Conservation (phyloP, 2,113 vertebrate genomes). For the Lates calcarifer region DNA sequence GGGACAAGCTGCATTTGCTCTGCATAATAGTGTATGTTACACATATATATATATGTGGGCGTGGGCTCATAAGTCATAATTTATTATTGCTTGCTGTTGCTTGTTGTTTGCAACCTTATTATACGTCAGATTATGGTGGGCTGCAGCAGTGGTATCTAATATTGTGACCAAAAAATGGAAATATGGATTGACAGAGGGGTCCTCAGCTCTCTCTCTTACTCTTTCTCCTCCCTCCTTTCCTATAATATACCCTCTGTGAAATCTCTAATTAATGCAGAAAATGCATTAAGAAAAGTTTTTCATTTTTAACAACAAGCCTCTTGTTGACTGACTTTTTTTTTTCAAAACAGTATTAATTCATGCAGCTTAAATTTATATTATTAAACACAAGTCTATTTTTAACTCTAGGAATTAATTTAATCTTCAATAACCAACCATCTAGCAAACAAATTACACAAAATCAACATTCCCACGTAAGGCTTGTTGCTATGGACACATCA, state of each 20-base stretch:
- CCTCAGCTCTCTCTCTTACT: not conserved
- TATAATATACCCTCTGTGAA: not conserved
- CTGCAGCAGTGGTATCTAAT: not conserved
- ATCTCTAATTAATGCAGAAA: not conserved
- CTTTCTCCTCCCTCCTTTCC: not conserved
- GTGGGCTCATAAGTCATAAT: not conserved
- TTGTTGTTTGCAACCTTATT: not conserved
- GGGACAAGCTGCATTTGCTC: conserved; percentile 18
- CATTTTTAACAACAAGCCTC: not conserved
- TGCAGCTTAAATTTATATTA: not conserved
- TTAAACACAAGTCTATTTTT: not conserved
- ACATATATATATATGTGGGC: conserved; percentile 4
- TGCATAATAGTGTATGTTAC: not conserved
- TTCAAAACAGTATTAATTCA: not conserved
- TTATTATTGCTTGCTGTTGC: not conserved
- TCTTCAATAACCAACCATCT: not conserved
- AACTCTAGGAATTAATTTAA: not conserved
- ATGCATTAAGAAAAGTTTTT: not conserved
- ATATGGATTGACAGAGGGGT: not conserved
- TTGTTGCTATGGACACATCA: too few relatives aligned
- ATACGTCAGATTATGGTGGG: not conserved
- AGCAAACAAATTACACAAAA: not conserved
- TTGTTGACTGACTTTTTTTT: not conserved
- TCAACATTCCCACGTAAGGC: too few relatives aligned
- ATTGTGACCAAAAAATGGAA: not conserved